Evolutionary conservation across 1,140 invertebrate species (phyloP).

Genomic region (Gonatopus flavifemur): DNA sequence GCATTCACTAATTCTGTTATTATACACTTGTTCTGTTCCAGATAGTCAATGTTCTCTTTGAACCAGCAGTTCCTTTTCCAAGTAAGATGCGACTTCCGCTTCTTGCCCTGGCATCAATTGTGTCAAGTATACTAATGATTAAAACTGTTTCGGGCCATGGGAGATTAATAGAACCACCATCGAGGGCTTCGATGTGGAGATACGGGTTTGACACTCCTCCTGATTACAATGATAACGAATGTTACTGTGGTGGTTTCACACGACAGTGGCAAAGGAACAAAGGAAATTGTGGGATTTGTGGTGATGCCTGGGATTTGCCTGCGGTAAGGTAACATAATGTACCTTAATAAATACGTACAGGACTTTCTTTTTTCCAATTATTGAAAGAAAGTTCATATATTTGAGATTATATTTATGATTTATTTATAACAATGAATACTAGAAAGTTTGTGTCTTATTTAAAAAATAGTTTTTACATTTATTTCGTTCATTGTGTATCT

Average conservation of each 20-base stretch:
- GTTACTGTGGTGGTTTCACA: constrained; percentile 85
- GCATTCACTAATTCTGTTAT: too few relatives aligned
- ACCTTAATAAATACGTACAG: too few relatives aligned
- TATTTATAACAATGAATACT: too few relatives aligned
- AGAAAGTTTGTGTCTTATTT: too few relatives aligned
- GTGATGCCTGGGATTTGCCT: constrained; percentile 76
- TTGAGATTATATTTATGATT: too few relatives aligned
- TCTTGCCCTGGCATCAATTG: constrained; percentile 3
- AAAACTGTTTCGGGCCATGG: constrained; percentile 64
- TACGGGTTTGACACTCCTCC: constrained; percentile 66
- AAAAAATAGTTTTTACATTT: too few relatives aligned
- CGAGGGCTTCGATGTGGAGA: constrained; percentile 79
- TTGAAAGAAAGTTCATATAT: too few relatives aligned
- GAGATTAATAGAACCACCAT: constrained; percentile 81
- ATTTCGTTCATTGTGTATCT: too few relatives aligned
- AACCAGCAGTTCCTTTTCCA: background rate
- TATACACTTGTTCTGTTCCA: too few relatives aligned
- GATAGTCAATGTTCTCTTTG: too few relatives aligned
- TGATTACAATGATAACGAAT: constrained; percentile 86
- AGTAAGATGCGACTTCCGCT: constrained; percentile 15
- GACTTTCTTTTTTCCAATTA: too few relatives aligned
- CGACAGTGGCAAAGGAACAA: constrained; percentile 73
- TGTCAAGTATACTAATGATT: constrained; percentile 22
- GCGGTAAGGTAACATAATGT: too few relatives aligned
- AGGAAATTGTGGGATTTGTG: constrained; percentile 86